These are phyloP conservation scores for Drosophila mauritiana DNA, from an alignment of 1,140 invertebrate species.

Conservation along the genomic window DNA sequence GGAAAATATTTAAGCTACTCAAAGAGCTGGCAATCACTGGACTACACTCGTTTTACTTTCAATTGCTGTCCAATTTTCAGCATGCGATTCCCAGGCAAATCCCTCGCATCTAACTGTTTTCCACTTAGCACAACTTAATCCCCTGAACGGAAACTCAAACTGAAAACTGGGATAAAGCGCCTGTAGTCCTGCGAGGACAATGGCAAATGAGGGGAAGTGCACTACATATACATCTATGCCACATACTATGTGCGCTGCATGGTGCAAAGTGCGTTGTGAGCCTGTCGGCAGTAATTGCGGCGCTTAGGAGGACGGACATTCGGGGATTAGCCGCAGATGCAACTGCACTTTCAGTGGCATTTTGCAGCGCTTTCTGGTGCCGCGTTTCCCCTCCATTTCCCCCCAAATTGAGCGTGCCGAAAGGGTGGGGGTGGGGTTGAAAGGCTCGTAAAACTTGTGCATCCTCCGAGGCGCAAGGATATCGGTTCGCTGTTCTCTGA, in stretches of 20 bases:
- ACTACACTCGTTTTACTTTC: background rate
- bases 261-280: conserved; percentile 34
- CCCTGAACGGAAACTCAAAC: conserved; percentile 43
- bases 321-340: conserved; percentile 28
- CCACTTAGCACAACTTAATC: conserved; percentile 49
- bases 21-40: background rate
- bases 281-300: conserved; percentile 50
- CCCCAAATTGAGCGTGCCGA: conserved; percentile 34
- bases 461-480: conserved; percentile 32
- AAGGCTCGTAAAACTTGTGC: conserved; percentile 21
- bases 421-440: conserved; percentile 2
- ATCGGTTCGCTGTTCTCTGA: conserved; percentile 5
- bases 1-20: no score
- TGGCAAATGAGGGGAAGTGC: conserved; percentile 18
- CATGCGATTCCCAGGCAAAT: conserved; percentile 3
- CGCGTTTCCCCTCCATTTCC: conserved; percentile 15
- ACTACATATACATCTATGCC: background rate
- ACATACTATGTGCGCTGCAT: background rate
- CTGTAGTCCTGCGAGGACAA: conserved; percentile 8
- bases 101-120: conserved; percentile 34
- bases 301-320: conserved; percentile 38
- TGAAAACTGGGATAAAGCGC: conserved; percentile 40
- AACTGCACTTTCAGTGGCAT: conserved; percentile 14
- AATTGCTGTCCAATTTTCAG: conserved; percentile 10
- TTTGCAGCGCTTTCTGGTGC: conserved; percentile 5